Evolutionary conservation across 2,113 vertebrate genomes (phyloP).

Genomic region (Nanorana parkeri): DNA sequence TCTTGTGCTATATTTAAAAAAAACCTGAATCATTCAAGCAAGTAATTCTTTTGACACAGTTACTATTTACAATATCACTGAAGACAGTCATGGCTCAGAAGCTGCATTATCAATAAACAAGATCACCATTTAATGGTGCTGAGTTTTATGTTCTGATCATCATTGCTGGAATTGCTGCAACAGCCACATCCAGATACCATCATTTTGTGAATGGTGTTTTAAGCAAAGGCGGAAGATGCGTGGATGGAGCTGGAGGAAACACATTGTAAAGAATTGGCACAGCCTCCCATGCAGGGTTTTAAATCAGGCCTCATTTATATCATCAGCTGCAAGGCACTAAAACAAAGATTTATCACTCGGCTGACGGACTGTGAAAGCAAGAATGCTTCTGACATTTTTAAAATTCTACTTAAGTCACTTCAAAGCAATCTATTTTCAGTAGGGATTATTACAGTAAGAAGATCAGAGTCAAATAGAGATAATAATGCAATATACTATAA

Average conservation of each 20-base stretch:
- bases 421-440: conserved; percentile 27
- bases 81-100: conserved; percentile 25
- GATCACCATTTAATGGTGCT: conserved; percentile 29
- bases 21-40: conserved; percentile 2
- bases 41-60: conserved; percentile 4
- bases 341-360: conserved; percentile 49
- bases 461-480: not conserved
- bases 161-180: conserved; percentile 37
- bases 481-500: not conserved
- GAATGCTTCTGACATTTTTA: conserved; percentile 35
- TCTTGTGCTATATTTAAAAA: not conserved
- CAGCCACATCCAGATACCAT: conserved; percentile 29
- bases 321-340: conserved; percentile 54
- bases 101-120: conserved; percentile 22
- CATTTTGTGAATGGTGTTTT: conserved; percentile 33
- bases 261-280: conserved; percentile 52
- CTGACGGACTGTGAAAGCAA: conserved; percentile 39
- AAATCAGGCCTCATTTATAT: conserved; percentile 48
- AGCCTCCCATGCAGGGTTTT: conserved; percentile 37
- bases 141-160: conserved; percentile 29
- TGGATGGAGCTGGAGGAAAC: conserved; percentile 42
- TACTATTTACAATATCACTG: conserved; percentile 14
- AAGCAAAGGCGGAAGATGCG: conserved; percentile 40
- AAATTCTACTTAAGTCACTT: conserved; percentile 14
- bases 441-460: conserved; percentile 1